Base-by-base conservation (phyloP, 2,113 vertebrate species). In the Coregonus clupeaformis region DNA sequence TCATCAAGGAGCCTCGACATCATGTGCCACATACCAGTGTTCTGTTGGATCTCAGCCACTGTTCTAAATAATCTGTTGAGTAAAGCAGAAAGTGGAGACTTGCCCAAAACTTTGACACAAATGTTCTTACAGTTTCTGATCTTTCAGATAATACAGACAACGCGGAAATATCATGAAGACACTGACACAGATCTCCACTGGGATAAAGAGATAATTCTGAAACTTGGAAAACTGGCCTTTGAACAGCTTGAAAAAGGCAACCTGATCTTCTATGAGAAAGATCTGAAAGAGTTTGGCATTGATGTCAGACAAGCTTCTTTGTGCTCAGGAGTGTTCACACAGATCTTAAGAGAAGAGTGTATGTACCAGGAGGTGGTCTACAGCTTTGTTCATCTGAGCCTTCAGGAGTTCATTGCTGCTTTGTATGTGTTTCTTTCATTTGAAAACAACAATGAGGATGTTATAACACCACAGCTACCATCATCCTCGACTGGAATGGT, bases 341-440 rank as follows among this genome's bases (percentile, higher is more conserved):
- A 69, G 20, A 69, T 69, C 42, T 69, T 69, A 32, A 69, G 20
- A 36, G n/a, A 69, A 13, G 68, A 49, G 52, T 57, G 70, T 30
- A 59, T 72, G 49, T 72, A 12, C 60, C 60, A 62, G 3, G 60
- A 63, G 24, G 25, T 25, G 24, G 60, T 63, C 0, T 63, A 4
- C 60, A 25, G 60, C 60, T 25, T 63, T 4, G 22, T 42, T 12
- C 36, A 42, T 42, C 36, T 42, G 9, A 42, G 36, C 36, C 36
- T 42, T 42, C 36, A 42, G 36, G 36, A 42, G 36, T 42, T 42
- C 36, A 42, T 42, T 42, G 36, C 36, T 42, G 36, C 36, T 42
- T 42, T 42, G 36, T 42, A 42, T 42, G 36, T 42, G 36, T 42
- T 42, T 11, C 36, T 42, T 42, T 42, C 60, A 63, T 63, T 27